Conservation (phyloP, 2,797 vertebrate genomes). For the Sciurus vulgaris region DNA sequence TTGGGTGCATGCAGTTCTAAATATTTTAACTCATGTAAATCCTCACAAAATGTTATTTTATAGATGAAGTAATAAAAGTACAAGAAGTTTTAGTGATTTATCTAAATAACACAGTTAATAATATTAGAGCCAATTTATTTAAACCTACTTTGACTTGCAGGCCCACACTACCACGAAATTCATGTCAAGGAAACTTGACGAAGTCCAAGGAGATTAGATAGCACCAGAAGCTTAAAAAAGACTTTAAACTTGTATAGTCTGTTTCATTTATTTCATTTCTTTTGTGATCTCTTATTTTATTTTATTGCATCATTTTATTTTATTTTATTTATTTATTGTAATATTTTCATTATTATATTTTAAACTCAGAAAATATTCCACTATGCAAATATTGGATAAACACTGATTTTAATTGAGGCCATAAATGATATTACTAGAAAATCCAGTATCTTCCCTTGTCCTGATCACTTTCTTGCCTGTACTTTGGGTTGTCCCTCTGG, state of each 20-base stretch:
- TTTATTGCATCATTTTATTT: neutral
- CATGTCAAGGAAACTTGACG: neutral
- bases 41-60: slow-evolving; percentile 17
- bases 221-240: neutral
- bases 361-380: neutral
- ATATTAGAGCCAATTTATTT: neutral
- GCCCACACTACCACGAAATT: neutral
- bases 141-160: neutral
- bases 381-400: neutral
- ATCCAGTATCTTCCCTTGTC: neutral
- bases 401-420: neutral
- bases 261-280: neutral
- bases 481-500: neutral
- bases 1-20: neutral
- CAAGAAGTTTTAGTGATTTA: neutral
- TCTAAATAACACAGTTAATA: neutral
- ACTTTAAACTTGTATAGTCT: neutral
- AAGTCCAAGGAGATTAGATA: neutral
- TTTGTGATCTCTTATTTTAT: neutral
- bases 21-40: slow-evolving; percentile 7
- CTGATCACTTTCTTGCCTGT: neutral
- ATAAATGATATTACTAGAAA: slow-evolving; percentile 18
- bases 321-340: no score
- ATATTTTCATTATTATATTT: neutral
- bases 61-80: neutral